Evolutionary conservation across 2,797 vertebrate species (phyloP).

Genomic region (Danio tinwini): DNA sequence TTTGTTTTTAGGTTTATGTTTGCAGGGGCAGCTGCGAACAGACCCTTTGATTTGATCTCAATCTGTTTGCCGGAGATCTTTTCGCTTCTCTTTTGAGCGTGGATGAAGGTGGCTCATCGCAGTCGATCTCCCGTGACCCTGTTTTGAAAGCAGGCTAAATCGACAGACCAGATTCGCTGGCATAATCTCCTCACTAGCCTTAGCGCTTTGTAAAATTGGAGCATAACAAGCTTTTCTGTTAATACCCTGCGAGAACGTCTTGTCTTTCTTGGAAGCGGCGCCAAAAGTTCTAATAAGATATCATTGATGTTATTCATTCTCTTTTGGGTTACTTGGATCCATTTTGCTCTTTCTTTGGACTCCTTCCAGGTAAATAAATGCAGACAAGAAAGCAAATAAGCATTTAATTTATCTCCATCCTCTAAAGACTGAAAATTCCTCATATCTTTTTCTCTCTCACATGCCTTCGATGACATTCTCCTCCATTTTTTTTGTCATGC

Average conservation of each 20-base stretch:
- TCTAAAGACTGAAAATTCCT: slow-evolving; percentile 43
- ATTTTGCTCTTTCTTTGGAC: slow-evolving; percentile 52
- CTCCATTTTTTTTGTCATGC: background rate
- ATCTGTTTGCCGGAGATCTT: slow-evolving; percentile 27
- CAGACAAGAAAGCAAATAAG: slow-evolving; percentile 59
- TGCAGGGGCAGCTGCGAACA: slow-evolving; percentile 6
- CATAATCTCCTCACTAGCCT: slow-evolving; percentile 24
- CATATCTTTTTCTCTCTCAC: slow-evolving; percentile 3
- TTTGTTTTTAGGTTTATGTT: slow-evolving; percentile 28
- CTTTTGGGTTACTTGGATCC: slow-evolving; percentile 39
- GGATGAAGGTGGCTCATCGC: slow-evolving; percentile 27
- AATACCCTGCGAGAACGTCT: slow-evolving; percentile 43
- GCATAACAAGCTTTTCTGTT: slow-evolving; percentile 49
- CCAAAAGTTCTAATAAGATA: slow-evolving; percentile 60
- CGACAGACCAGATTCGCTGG: slow-evolving; percentile 2
- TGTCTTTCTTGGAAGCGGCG: slow-evolving; percentile 40
- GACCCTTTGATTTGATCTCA: slow-evolving; percentile 24
- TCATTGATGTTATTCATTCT: slow-evolving; percentile 57
- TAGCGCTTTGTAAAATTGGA: slow-evolving; percentile 37
- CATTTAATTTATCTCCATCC: slow-evolving; percentile 58
- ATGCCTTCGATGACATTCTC: slow-evolving; percentile 9
- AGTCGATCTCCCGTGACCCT: background rate
- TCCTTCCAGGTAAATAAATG: slow-evolving; percentile 59
- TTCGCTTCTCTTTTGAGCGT: background rate
- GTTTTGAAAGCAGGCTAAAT: slow-evolving; percentile 34